Evolutionary conservation across 2,888 invertebrate genomes (phyloP), one percentile per base, ranked within the genome.

Genomic region (Trachelus troglodyta): DNA sequence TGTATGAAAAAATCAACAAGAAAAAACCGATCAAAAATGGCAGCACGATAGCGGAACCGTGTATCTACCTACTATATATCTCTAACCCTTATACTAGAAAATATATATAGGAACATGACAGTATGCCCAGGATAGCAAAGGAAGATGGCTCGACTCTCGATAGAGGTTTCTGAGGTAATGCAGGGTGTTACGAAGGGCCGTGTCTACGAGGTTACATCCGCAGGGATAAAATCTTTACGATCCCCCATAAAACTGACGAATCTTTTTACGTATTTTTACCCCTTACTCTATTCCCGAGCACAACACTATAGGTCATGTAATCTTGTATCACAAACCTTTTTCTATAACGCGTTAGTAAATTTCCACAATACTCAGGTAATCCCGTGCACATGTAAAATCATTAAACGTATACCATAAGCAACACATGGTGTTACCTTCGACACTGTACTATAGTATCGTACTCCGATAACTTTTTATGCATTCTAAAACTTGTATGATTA

Each of bases 201-300:
- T 23, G 40, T 56, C 40, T 56, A 56, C 40, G 40, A 56, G 82
- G 84, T 84, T 77, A 77, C 81, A 82, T 82, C 79, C 77, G 77
- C 34, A 75, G 78, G 76, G 84, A 87, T 87, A 85, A 85, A 86
- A 87, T 85, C 82, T 88, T 88, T 88, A 87, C 83, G 85, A 84
- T 71, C 71, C 11, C 40, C 74, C 80, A 83, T 86, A 87, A 86
- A 86, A 84, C 79, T 4, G 75, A 11, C n/a, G 69, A 35, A 35
- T n/a, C 77, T 74, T 31, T 35, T 56, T 33, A 33, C n/a, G 34
- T 77, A n/a, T 34, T 35, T 37, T 37, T 35, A n/a, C 12, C 31
- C 40, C 6, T 56, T 9, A 15, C 40, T 23, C 40, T 23, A 56
- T 56, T 56, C 9, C 23, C 23, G 6, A 23, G 23, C 40, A 23